Evolutionary conservation across 2,888 invertebrate genomes (phyloP), one percentile per base, ranked within the genome.

Genomic region (Dione vanillae): DNA sequence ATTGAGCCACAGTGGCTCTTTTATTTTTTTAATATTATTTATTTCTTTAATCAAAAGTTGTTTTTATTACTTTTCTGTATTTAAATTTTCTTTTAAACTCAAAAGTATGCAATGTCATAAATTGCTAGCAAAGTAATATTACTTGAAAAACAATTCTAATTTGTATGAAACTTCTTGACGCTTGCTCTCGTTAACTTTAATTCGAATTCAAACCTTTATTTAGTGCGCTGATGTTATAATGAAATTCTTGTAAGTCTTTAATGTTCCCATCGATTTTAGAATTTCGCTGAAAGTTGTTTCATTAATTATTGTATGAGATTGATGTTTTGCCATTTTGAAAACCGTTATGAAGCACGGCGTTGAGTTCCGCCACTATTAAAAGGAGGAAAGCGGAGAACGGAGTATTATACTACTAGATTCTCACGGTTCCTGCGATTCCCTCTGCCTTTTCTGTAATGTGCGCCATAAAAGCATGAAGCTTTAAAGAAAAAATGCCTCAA

Each of bases 81-180:
- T 37, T 19, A 43, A 52, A 35, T 12, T 56, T 52, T 61, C 52
- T 27, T 20, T 27, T 2, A 1, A 68, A 61, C 14, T 62, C 37
- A 14, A 52, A 68, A 19, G 37, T 52, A 52, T 35, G 16, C 27
- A 45, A 19, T 52, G 65, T 68, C 51, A 54, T 69, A 69, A 71
- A 62, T 67, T 64, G 16, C 62, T 56, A 45, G 52, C 65, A 67
- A 47, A 65, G 41, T 71, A 76, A 78, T 80, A 77, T 80, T 76
- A 77, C 78, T 83, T 78, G 74, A 74, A 72, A 72, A 86, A 87
- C 85, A 84, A 85, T 87, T 86, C 81, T 84, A 86, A 88, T 88
- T 88, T 85, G 79, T 65, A 59, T 66, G 65, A 41, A 73, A 71
- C 71, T 73, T 73, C 51, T 65, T 52, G 67, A 68, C 54, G 71